Evolutionary conservation across 2,797 vertebrate species (phyloP).

Genomic region (Clarias pachynema): DNA sequence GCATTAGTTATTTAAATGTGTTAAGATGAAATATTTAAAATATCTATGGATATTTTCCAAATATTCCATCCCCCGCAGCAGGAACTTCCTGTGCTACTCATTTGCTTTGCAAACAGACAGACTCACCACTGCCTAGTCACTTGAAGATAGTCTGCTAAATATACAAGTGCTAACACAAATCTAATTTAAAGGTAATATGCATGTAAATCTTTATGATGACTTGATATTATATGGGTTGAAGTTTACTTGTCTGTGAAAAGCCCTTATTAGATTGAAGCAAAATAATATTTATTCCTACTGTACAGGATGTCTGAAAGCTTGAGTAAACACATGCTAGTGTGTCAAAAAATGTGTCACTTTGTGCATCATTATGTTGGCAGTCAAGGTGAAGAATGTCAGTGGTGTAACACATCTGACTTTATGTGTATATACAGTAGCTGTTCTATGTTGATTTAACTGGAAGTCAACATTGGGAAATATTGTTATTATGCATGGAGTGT

Average conservation of each 20-base stretch:
- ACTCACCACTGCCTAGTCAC: background rate
- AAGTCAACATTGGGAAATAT: background rate
- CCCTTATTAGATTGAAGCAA: background rate
- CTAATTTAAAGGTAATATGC: background rate
- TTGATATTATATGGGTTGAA: background rate
- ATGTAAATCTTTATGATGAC: background rate
- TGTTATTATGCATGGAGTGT: background rate
- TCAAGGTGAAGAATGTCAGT: background rate
- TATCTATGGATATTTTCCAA: background rate
- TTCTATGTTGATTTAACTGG: no score
- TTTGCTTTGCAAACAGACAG: constrained; percentile 3
- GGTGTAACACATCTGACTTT: background rate
- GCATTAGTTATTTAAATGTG: background rate
- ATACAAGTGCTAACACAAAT: background rate
- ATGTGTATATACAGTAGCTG: background rate
- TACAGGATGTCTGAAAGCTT: background rate
- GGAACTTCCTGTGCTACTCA: background rate
- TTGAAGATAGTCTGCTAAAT: background rate
- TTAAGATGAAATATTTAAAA: background rate
- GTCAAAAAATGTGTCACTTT: background rate
- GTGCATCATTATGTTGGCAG: background rate
- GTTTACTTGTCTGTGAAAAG: background rate
- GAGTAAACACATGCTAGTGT: background rate
- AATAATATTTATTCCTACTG: background rate
- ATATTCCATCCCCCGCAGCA: background rate